Base-by-base conservation (phyloP, 2,797 vertebrate genomes). In the Gadopsis marmoratus region DNA sequence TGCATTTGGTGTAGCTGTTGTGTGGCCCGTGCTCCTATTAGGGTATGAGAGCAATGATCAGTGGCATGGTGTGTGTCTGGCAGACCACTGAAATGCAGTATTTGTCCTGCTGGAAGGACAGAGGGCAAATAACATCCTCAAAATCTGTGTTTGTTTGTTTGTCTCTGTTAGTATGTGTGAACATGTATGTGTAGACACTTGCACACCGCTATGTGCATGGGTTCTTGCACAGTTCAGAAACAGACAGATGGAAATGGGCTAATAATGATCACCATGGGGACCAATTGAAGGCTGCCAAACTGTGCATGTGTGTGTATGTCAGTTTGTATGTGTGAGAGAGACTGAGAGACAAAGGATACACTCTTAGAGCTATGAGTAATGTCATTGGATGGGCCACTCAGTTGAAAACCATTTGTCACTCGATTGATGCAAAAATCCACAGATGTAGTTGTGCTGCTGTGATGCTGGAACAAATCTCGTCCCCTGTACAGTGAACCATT, bases 191-290 rank as follows among this genome's bases (percentile, higher is more conserved):
- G 31, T 67, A 37, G 37, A n/a, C 33, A 29, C 9, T 35, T 78
- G 53, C 45, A 58, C 21, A 71, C 6, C 2, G 26, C 43, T 41
- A 14, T 41, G 29, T 63, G 58, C 66, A 64, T 45, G 70, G 47
- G 48, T 78, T 55, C 53, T 59, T 64, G 23, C 71, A 71, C 78
- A 76, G 61, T 72, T 83, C 70, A 82, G 71, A 67, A 74, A 74
- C 19, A 64, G 76, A 84, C 88, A 90, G 88, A 90, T 87, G 90
- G 88, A 86, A 83, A 86, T 75, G 16, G 50, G 74, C 88, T 91
- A 89, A 88, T 92, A 91, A 91, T 88, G 72, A 92, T 91, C 78
- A 81, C 89, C 74, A 74, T 54, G 61, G 91, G 84, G 88, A 91
- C 79, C 83, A 84, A 77, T 77, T 87, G 81, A 81, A 79, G 63